Base-by-base conservation (phyloP, 2,888 invertebrate genomes). In the Pseudoips prasinana region DNA sequence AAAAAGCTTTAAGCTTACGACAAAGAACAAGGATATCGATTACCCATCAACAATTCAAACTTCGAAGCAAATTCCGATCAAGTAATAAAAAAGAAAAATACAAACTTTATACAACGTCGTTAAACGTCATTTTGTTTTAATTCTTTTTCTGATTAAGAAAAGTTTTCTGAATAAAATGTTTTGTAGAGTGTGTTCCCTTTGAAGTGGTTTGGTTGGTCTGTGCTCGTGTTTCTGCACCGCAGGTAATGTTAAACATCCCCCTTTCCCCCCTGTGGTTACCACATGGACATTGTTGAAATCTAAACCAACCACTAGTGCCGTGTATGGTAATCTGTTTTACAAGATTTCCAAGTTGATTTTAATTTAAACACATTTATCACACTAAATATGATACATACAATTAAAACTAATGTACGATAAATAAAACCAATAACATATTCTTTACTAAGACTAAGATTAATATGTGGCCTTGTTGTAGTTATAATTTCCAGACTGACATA, bases 111-210 rank as follows among this genome's bases (percentile, higher is more conserved):
- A 41, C 39, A 44, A 39, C 46, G 46, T 41, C 39, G 48, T 48
- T 43, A 58, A 54, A 36, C 41, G 53, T 33, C 46, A 48, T 52
- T 61, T 53, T 47, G 52, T 52, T 54, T 44, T 63, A 58, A 65
- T 66, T 65, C 50, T 44, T 50, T 53, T 53, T 50, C 32, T 30
- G 48, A 63, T 58, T 64, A 52, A 14, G 14, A 57, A 62, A 54
- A 44, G 37, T 47, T 50, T 58, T 45, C 54, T 59, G 59, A 45
- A 55, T 60, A 58, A 56, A 60, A 63, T 58, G 51, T 57, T 39
- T 37, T 42, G 44, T 38, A 29, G 50, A 57, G 46, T 49, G 43
- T 29, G 34, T 49, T n/a, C 49, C 47, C 46, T 61, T 67, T 68
- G 63, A 65, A 59, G 64, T 62, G 64, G 58, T 46, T 51, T 52